phyloP scores from a whole-genome alignment of 1,140 invertebrate species.

The Drosophila virilis region DNA sequence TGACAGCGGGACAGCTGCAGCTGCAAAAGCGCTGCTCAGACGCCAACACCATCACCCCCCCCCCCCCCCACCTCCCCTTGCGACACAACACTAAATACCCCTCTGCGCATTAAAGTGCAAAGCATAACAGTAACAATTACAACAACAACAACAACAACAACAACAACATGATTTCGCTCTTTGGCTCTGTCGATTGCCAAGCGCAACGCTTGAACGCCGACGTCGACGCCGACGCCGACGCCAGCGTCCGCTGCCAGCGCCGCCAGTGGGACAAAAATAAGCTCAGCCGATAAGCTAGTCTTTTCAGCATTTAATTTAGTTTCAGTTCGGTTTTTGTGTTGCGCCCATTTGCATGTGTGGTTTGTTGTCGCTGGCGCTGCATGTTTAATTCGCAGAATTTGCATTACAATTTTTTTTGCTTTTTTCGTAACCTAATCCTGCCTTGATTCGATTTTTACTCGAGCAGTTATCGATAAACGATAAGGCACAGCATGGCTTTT shows the following conservation, averaged over 20 bases:
- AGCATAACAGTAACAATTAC: conserved; percentile 25
- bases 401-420: background rate
- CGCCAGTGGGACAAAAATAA: conserved; percentile 31
- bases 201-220: conserved; percentile 45
- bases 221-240: conserved; percentile 17
- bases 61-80: too few species aligned
- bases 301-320: conserved; percentile 57
- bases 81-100: background rate
- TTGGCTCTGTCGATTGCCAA: conserved; percentile 22
- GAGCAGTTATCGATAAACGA: too few species aligned
- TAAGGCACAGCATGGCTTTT: conserved; percentile 17
- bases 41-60: background rate
- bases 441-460: background rate
- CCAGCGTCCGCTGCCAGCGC: conserved; percentile 4
- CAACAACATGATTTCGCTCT: conserved; percentile 22
- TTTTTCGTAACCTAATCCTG: background rate
- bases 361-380: conserved; percentile 22
- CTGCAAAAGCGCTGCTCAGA: conserved; percentile 20
- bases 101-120: conserved; percentile 6
- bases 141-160: conserved; percentile 1
- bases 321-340: conserved; percentile 56
- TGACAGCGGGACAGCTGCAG: conserved; percentile 48
- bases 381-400: conserved; percentile 14
- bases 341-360: conserved; percentile 51
- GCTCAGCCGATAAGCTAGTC: conserved; percentile 48